phyloP scores from a whole-genome alignment of 2,888 invertebrate species.

The Drosophila melanosoma region DNA sequence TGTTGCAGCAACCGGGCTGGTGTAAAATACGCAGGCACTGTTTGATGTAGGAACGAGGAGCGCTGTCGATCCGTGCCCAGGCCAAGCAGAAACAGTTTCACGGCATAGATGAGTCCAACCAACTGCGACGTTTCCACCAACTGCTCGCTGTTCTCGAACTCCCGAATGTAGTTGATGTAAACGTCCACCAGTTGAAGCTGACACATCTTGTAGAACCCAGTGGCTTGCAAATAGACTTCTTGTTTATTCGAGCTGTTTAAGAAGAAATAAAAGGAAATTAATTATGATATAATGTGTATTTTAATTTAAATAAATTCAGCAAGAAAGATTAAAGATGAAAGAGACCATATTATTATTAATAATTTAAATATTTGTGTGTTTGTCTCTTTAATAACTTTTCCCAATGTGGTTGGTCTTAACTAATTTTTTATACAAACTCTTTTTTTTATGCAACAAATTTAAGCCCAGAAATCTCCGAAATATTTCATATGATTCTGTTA shows the following conservation, averaged over 20 bases:
- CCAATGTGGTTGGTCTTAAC: neutral
- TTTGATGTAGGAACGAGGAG: conserved; percentile 80
- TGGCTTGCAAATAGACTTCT: conserved; percentile 83
- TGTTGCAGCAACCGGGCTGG: conserved; percentile 68
- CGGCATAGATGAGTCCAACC: conserved; percentile 82
- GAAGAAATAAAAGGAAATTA: neutral
- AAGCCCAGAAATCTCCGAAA: neutral
- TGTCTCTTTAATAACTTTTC: neutral
- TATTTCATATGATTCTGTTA: neutral
- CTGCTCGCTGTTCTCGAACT: conserved; percentile 56
- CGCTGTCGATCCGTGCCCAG: conserved; percentile 81
- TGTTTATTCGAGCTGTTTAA: conserved; percentile 80
- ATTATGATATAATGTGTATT: neutral
- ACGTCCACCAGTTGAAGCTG: conserved; percentile 80
- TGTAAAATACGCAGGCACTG: conserved; percentile 78
- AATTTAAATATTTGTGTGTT: no score
- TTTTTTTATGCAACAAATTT: neutral
- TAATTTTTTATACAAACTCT: neutral
- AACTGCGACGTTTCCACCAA: conserved; percentile 58
- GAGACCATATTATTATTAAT: neutral
- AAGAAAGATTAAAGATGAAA: neutral
- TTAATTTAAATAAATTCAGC: neutral
- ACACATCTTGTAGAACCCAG: conserved; percentile 85
- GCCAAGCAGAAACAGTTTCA: conserved; percentile 80
- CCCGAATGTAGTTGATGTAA: conserved; percentile 79